phyloP scores from a whole-genome alignment of 2,113 vertebrate species.

The Aix galericulata region DNA sequence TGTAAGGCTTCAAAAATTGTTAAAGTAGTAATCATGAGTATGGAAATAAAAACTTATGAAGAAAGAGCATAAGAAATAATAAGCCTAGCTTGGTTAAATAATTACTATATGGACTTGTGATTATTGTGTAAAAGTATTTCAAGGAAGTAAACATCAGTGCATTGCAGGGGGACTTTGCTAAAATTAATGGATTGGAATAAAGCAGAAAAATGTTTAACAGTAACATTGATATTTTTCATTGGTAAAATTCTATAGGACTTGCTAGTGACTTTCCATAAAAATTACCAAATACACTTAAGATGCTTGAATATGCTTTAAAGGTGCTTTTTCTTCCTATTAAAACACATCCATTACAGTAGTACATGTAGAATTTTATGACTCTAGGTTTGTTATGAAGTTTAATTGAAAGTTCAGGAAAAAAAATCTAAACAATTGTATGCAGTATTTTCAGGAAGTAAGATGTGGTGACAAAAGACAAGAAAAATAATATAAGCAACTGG shows the following conservation, averaged over 20 bases:
- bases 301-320: not conserved
- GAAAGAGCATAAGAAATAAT: not conserved
- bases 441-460: not conserved
- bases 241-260: not conserved
- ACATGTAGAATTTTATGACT: not conserved
- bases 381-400: not conserved
- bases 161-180: not conserved
- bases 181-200: not conserved
- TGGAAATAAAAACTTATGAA: slow-evolving; percentile 1
- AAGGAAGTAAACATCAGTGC: not conserved
- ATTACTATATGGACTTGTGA: not conserved
- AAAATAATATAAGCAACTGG: not conserved
- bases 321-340: not conserved
- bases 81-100: not conserved
- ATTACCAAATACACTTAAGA: not conserved
- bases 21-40: slow-evolving; percentile 37
- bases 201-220: not conserved
- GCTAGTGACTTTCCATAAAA: not conserved
- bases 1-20: not conserved
- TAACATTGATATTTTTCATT: not conserved
- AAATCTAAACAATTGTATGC: not conserved
- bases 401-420: not conserved
- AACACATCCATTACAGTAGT: not conserved
- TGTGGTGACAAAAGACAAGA: not conserved
- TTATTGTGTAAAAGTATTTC: not conserved